Base-by-base conservation (phyloP, 2,888 invertebrate genomes). In the Eilema griseolum region DNA sequence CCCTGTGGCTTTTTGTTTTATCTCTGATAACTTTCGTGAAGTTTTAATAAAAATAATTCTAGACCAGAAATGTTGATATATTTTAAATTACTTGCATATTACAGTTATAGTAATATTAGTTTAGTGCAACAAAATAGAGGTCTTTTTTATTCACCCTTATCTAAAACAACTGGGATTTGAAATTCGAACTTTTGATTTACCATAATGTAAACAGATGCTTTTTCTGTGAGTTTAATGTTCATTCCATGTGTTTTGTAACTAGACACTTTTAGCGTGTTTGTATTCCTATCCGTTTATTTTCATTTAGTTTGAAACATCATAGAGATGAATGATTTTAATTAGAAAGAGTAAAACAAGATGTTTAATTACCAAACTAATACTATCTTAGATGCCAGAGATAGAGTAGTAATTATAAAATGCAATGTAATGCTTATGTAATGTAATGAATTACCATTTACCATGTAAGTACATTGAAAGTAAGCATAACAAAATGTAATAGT, bases 151-250 rank as follows among this genome's bases (percentile, higher is more conserved):
- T 28, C 26, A 70, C 70, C 69, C 70, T 73, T 73, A 73, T 82
- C 72, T 75, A 26, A 28, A 69, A 61, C 52, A 60, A 4, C 14
- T 41, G 3, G 4, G 41, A 41, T 60, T 41, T 74, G 79, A 79
- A 77, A 82, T 74, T 80, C 68, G 41, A 79, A 61, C 75, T 78
- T 78, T 78, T 81, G 80, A 85, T 84, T 80, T 89, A 85, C 82
- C 82, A 78, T 79, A 77, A 79, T 78, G 73, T 74, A 77, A 77
- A 70, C 84, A 85, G 80, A 83, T 84, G 82, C 79, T 78, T 74
- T 83, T 76, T 75, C 52, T 61, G 67, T 69, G 66, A 23, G 1
- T 16, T 31, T 37, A 14, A 37, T 3, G 16, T 37, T 37, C 33
- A 12, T 12, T 37, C 12, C 33, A 37, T 37, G 12, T 12, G 12